Percentiles rank a stretch among this genome's conserved stretches.
These are phyloP conservation scores for Drosophila setifemur DNA, from an alignment of 1,140 invertebrate species.

Conservation along the genomic window DNA sequence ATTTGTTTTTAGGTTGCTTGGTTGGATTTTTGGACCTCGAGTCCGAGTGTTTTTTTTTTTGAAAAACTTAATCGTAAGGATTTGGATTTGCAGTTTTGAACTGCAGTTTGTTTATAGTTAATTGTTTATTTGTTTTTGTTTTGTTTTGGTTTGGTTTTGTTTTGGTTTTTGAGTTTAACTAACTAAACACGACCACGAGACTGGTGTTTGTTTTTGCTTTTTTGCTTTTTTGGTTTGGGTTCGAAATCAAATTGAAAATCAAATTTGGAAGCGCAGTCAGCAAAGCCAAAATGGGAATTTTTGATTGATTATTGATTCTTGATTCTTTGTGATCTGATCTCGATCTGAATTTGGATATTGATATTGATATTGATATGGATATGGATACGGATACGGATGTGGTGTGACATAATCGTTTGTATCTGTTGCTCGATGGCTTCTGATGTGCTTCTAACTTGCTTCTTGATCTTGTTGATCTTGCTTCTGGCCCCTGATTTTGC, in stretches of 20 bases:
- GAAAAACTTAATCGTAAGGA: slow-evolving; percentile 39
- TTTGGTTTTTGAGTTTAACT: slow-evolving; percentile 59
- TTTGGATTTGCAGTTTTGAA: slow-evolving; percentile 13
- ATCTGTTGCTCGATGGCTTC: background rate
- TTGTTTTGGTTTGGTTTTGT: slow-evolving; percentile 9
- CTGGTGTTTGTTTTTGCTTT: slow-evolving; percentile 7
- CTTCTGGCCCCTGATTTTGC: background rate
- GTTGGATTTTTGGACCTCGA: slow-evolving; percentile 1
- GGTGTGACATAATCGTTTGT: background rate
- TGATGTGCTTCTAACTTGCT: background rate
- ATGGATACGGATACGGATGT: background rate
- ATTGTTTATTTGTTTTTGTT: background rate
- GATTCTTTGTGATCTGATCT: background rate
- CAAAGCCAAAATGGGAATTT: slow-evolving; percentile 29
- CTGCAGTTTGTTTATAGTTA: too few relatives aligned
- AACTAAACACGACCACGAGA: slow-evolving; percentile 80
- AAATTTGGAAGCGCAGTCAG: slow-evolving; percentile 39
- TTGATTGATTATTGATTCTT: background rate
- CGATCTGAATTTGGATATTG: background rate
- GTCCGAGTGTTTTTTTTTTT: too few relatives aligned
- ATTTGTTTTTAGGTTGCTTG: too few relatives aligned
- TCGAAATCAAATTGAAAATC: slow-evolving; percentile 26
- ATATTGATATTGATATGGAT: background rate
- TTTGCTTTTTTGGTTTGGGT: background rate
- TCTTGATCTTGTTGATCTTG: background rate